These are phyloP conservation scores for Oostethus manadensis DNA, from an alignment of 2,113 vertebrate species.

Conservation along the genomic window DNA sequence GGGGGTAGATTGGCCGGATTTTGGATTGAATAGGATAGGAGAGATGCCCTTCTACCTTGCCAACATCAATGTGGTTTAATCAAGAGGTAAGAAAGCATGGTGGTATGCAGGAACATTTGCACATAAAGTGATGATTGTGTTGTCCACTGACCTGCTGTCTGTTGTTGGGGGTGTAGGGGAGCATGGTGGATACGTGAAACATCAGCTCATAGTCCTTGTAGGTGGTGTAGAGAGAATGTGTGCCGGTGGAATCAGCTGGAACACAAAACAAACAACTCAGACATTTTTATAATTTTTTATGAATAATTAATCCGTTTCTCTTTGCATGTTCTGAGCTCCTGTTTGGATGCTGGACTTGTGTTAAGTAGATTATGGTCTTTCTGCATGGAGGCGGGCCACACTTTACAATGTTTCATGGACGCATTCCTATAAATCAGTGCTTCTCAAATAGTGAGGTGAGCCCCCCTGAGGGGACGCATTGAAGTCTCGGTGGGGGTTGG, in stretches of 20 bases:
- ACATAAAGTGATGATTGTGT: background rate
- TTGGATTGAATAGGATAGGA: slow-evolving; percentile 35
- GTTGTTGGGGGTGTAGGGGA: slow-evolving; percentile 94
- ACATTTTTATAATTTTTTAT: background rate
- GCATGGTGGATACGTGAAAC: slow-evolving; percentile 97
- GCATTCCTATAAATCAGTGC: no score
- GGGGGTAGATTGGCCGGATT: slow-evolving; percentile 37
- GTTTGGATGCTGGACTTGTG: background rate
- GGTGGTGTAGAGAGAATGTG: slow-evolving; percentile 94
- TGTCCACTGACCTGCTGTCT: slow-evolving; percentile 85
- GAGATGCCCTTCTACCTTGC: slow-evolving; percentile 16
- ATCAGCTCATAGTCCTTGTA: slow-evolving; percentile 98
- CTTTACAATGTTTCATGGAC: no score
- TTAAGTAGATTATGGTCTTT: no score
- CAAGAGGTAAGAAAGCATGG: slow-evolving; percentile 6
- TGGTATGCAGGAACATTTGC: slow-evolving; percentile 1
- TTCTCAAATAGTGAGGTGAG: no score
- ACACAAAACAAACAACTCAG: slow-evolving; percentile 14
- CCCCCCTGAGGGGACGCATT: no score
- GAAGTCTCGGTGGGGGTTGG: no score
- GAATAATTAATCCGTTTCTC: background rate
- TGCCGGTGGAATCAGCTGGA: slow-evolving; percentile 93
- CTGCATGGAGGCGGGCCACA: no score
- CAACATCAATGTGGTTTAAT: slow-evolving; percentile 5
- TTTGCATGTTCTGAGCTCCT: background rate